Evolutionary conservation across 2,797 vertebrate genomes (phyloP).

Genomic region (Hirundo rustica): DNA sequence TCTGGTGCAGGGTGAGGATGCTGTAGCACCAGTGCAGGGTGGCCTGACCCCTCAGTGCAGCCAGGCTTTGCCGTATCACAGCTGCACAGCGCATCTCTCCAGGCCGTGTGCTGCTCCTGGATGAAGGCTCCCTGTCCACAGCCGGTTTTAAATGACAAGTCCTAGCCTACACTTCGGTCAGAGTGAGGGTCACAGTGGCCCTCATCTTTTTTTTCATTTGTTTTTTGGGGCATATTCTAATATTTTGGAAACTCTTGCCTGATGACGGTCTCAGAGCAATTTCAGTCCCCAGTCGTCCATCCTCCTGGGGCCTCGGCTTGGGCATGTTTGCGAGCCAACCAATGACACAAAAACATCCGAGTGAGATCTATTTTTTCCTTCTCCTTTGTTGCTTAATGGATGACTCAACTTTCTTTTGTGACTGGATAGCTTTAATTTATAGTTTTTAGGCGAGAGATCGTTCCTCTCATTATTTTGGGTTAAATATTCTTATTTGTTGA

Average conservation of each 20-base stretch:
- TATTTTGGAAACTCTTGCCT: not conserved
- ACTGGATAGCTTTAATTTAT: slow-evolving; percentile 70
- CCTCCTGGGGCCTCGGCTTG: not conserved
- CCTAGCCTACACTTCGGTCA: not conserved
- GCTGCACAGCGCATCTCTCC: accelerated
- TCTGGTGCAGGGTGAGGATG: not conserved
- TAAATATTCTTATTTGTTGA: slow-evolving; percentile 73
- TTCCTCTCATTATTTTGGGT: slow-evolving; percentile 64
- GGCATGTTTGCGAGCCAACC: slow-evolving; percentile 36
- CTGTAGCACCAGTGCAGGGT: accelerated
- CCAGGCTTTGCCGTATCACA: not conserved
- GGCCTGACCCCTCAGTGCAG: not conserved
- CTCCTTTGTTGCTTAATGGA: slow-evolving; percentile 55
- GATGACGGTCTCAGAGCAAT: not conserved
- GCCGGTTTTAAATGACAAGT: accelerated
- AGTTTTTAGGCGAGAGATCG: slow-evolving; percentile 53
- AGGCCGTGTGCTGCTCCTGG: accelerated
- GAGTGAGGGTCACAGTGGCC: not conserved
- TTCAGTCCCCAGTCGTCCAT: not conserved
- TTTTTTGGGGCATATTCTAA: not conserved
- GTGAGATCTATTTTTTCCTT: slow-evolving; percentile 56
- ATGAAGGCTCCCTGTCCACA: not conserved
- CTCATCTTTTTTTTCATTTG: not conserved
- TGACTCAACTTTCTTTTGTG: slow-evolving; percentile 71
- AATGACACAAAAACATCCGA: slow-evolving; percentile 56